Base-by-base conservation (phyloP, 2,888 invertebrate genomes). In the Crocallis elinguaria region DNA sequence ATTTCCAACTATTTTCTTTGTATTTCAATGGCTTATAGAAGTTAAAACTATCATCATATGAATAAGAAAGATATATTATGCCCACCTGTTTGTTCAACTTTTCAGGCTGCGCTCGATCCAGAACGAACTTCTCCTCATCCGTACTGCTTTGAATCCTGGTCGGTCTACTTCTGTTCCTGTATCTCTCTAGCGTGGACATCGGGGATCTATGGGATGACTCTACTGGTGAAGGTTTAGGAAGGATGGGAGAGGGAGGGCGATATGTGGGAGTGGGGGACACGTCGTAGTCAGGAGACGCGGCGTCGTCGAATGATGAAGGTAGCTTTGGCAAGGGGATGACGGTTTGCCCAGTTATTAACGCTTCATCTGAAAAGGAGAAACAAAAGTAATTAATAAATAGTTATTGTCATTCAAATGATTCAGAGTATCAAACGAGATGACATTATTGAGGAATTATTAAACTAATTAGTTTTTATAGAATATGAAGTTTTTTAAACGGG, bases 71-170 rank as follows among this genome's bases (percentile, higher is more conserved):
- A 2, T 23, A 23, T 6, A 25, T 6, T 11, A 29, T 23, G 14
- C 44, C 39, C 55, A 90, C 92, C 86, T 92, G 91, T 62, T 92
- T 92, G 69, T 90, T 89, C 61, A 92, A 82, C 62, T 82, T 87
- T 67, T 94, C 94, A 19, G 92, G 92, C 66, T 92, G 92, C 53
- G 93, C 92, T 60, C 92, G 88, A 88, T 96, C 94, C 88, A 95
- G 89, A 81, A 95, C 93, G 73, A 94, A 93, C 89, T 96, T 92
- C 89, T 94, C 94, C 86, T 96, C 94, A 80, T 88, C 88, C 42
- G 81, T 46, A 39, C 68, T 82, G 0, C 81, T 82, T 55, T 85
- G 83, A 45, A 90, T 88, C 69, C 86, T 77, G 16, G 73, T 77
- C 0, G 90, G 86, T 57, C 91, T 78, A 57, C 77, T 88, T 45